These are phyloP conservation scores for Leptinotarsa tumamoca DNA, from an alignment of 2,888 invertebrate genomes.

Conservation along the genomic window DNA sequence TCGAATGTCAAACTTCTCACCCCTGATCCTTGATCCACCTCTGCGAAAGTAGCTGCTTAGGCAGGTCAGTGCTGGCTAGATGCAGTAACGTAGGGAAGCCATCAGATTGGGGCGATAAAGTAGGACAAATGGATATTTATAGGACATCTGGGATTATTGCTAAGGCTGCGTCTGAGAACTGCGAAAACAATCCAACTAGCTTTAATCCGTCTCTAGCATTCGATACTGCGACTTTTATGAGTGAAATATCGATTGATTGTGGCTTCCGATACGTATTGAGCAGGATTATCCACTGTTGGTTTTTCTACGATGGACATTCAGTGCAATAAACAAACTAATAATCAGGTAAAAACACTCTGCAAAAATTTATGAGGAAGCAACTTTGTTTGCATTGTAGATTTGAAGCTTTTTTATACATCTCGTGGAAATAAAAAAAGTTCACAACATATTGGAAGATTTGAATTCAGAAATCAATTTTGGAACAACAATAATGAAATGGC, in stretches of 20 bases:
- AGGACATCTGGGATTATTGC: conserved; percentile 25
- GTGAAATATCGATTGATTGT: not conserved
- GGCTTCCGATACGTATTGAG: not conserved
- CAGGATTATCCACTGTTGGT: not conserved
- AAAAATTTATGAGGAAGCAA: too few species aligned
- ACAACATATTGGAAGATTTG: too few species aligned
- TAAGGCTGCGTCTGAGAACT: conserved; percentile 23
- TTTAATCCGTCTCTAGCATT: conserved; percentile 27
- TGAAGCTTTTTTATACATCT: too few species aligned
- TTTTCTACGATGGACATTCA: too few species aligned
- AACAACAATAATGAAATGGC: too few species aligned
- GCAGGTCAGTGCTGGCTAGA: conserved; percentile 26
- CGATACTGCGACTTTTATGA: conserved; percentile 1
- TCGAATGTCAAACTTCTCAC: too few species aligned
- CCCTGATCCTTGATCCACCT: not conserved
- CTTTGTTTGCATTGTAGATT: too few species aligned
- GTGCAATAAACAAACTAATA: too few species aligned
- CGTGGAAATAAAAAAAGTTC: too few species aligned
- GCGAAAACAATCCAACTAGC: conserved; percentile 31
- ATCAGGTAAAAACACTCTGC: too few species aligned
- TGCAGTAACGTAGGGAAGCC: conserved; percentile 14
- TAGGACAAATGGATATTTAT: conserved; percentile 34
- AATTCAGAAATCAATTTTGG: too few species aligned
- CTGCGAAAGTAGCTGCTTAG: not conserved
- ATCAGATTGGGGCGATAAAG: conserved; percentile 29